Percentiles rank a stretch among this genome's conserved stretches.
phyloP scores from a whole-genome alignment of 2,113 vertebrate species.

The Eretmochelys imbricata region DNA sequence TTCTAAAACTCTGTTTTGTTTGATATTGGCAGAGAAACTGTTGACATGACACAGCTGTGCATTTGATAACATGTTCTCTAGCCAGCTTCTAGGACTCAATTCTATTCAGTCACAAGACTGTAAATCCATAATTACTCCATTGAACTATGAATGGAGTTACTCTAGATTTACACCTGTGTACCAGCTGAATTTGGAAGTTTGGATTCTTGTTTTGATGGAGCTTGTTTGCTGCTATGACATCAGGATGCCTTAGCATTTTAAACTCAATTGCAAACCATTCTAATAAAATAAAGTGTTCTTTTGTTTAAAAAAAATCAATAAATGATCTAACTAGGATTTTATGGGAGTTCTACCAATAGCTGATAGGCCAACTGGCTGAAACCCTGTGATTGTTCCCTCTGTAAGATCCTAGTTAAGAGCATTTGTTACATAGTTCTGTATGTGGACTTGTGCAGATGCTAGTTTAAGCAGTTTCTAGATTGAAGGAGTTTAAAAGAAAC shows the following conservation, averaged over 20 bases:
- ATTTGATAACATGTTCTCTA: neutral
- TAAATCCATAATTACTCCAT: neutral
- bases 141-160: neutral
- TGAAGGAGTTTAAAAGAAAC: slow-evolving; percentile 38
- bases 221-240: neutral
- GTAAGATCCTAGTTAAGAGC: neutral
- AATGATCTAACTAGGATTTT: neutral
- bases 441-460: neutral
- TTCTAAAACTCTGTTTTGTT: neutral
- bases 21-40: neutral
- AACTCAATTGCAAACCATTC: neutral
- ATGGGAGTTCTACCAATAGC: neutral
- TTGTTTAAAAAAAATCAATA: accelerated
- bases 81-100: neutral
- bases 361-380: neutral
- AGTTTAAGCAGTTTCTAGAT: slow-evolving; percentile 47
- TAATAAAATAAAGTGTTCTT: neutral
- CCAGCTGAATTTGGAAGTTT: neutral
- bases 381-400: neutral
- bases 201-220: neutral
- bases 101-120: neutral
- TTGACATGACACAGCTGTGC: neutral
- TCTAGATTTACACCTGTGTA: neutral
- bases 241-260: neutral
- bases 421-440: neutral